phyloP scores from a whole-genome alignment of 2,113 vertebrate species.

The Callipepla californica region DNA sequence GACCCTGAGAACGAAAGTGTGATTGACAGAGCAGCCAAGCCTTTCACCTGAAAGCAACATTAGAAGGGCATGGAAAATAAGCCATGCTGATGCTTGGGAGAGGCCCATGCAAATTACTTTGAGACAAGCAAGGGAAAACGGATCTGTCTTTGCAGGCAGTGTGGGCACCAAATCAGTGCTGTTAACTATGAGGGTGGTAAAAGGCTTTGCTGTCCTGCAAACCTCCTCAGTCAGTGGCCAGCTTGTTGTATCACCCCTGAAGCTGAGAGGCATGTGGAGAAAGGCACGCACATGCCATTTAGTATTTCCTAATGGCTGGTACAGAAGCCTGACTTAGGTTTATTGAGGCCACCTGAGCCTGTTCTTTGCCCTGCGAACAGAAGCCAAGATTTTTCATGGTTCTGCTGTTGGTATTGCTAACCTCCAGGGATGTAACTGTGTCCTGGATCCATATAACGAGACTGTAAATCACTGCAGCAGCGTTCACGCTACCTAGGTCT shows the following conservation, averaged over 20 bases:
- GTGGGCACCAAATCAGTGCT: not conserved
- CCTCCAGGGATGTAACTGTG: not conserved
- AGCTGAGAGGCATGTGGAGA: accelerated
- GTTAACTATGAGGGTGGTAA: accelerated
- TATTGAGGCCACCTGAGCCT: not conserved
- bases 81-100: not conserved
- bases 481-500: not conserved
- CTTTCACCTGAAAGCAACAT: not conserved
- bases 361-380: accelerated
- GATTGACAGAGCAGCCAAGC: not conserved
- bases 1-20: not conserved
- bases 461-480: not conserved
- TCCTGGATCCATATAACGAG: not conserved
- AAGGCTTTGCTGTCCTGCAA: not conserved
- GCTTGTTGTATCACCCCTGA: not conserved
- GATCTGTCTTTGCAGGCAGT: not conserved
- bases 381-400: not conserved
- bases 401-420: not conserved
- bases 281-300: accelerated
- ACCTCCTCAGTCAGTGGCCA: accelerated
- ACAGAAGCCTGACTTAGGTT: not conserved
- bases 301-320: not conserved
- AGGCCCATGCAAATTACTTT: not conserved
- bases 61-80: not conserved
- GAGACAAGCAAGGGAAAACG: not conserved